These are phyloP conservation scores for Sylvilagus bachmani DNA, from an alignment of 2,113 vertebrate species.

Conservation along the genomic window DNA sequence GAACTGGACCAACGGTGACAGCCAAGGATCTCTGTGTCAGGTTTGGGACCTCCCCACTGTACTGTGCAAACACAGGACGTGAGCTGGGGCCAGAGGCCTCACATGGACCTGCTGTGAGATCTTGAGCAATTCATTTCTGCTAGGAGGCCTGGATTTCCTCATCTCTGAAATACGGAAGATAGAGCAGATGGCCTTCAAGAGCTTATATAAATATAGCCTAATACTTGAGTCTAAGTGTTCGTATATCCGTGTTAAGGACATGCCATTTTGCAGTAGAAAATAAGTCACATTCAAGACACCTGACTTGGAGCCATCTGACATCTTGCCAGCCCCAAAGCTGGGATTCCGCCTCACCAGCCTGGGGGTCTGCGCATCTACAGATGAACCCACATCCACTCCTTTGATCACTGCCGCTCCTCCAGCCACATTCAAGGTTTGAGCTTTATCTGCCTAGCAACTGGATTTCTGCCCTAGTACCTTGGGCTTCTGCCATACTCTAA, in stretches of 20 bases:
- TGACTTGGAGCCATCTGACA: neutral
- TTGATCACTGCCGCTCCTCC: neutral
- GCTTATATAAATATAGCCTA: neutral
- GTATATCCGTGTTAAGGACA: conserved; percentile 26
- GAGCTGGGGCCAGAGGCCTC: rapidly evolving
- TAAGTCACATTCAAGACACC: neutral
- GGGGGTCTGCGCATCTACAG: neutral
- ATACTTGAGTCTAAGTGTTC: neutral
- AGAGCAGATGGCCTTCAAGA: conserved; percentile 50
- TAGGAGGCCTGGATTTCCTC: conserved; percentile 61
- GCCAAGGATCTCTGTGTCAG: rapidly evolving
- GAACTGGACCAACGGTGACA: neutral
- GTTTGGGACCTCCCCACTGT: neutral
- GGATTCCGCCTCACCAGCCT: neutral
- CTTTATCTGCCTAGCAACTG: neutral
- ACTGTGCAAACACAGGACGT: neutral
- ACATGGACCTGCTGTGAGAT: conserved; percentile 1
- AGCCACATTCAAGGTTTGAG: neutral
- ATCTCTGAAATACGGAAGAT: conserved; percentile 73
- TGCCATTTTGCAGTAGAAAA: neutral
- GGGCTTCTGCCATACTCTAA: neutral
- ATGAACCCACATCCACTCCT: neutral
- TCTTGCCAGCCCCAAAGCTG: neutral
- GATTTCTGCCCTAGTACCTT: neutral
- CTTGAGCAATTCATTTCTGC: conserved; percentile 66